Conservation (phyloP, 1,140 invertebrate genomes). For the Musca domestica region DNA sequence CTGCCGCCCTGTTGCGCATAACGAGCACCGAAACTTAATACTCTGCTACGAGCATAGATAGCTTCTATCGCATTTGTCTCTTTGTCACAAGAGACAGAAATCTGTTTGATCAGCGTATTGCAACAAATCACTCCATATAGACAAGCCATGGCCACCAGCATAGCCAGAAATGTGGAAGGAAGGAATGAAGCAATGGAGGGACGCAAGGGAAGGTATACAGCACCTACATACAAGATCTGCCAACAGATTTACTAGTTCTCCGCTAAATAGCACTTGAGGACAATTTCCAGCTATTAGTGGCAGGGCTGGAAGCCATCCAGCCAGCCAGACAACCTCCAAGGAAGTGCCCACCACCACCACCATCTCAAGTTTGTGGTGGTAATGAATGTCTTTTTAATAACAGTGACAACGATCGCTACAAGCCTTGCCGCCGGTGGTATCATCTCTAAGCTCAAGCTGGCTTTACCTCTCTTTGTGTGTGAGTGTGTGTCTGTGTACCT, state of each 20-base stretch:
- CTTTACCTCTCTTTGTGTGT: no score
- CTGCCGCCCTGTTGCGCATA: no score
- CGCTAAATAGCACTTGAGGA: background rate
- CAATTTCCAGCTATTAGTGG: background rate
- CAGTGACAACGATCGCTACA: slow-evolving; percentile 52
- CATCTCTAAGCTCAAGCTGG: slow-evolving; percentile 29
- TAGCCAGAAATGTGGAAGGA: no score
- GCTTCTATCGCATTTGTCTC: no score
- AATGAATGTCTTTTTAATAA: slow-evolving; percentile 55
- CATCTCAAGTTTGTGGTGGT: slow-evolving; percentile 35
- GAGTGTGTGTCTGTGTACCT: no score
- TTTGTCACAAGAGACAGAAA: no score
- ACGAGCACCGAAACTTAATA: no score
- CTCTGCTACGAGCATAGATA: no score
- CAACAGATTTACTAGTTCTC: background rate
- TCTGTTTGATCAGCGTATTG: no score
- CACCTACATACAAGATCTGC: slow-evolving; percentile 3
- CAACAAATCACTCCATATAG: no score
- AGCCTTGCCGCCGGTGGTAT: slow-evolving; percentile 4
- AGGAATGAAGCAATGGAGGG: no score
- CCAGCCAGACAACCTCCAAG: background rate
- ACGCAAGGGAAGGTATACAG: background rate
- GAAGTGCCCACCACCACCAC: no score
- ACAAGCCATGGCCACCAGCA: slow-evolving; percentile 14
- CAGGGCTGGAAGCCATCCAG: background rate